Conservation (phyloP, 2,888 invertebrate genomes). For the Drosophila limbata region DNA sequence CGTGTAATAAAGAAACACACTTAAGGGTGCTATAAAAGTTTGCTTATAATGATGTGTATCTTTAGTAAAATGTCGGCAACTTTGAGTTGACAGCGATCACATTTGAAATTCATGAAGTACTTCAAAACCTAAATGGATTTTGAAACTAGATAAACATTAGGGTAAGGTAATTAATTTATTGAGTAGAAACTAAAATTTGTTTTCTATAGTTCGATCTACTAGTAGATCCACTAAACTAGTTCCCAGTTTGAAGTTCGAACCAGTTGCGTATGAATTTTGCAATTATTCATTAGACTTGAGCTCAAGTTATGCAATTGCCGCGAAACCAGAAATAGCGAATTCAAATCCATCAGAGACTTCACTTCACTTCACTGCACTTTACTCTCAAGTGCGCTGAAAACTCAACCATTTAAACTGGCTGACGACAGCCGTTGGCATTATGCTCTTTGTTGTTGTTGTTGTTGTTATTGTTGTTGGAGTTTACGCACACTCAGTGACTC, state of each 20-base stretch:
- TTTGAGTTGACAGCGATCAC: neutral
- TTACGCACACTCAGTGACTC: conserved; percentile 53
- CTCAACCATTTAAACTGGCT: conserved; percentile 49
- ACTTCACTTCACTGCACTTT: conserved; percentile 12
- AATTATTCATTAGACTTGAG: conserved; percentile 10
- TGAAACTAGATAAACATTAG: neutral
- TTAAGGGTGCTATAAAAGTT: conserved; percentile 4
- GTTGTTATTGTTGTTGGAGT: conserved; percentile 34
- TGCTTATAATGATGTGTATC: conserved; percentile 14
- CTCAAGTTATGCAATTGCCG: conserved; percentile 44
- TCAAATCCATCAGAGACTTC: conserved; percentile 31
- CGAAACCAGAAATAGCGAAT: conserved; percentile 28
- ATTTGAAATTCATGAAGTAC: neutral
- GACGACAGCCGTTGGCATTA: conserved; percentile 54
- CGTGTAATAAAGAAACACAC: conserved; percentile 3
- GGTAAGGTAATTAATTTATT: no score
- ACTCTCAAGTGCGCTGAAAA: conserved; percentile 38
- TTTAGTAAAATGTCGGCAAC: neutral
- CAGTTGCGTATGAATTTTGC: conserved; percentile 15
- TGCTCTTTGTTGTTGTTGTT: conserved; percentile 16
- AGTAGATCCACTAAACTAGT: conserved; percentile 15
- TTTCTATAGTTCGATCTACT: neutral
- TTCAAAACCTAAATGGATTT: neutral
- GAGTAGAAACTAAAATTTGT: neutral
- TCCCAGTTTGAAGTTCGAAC: conserved; percentile 15